A percentile compares a stretch with the other conserved stretches of the same genome.
phyloP scores from a whole-genome alignment of 2,113 vertebrate species.

The Apeltes quadracus region DNA sequence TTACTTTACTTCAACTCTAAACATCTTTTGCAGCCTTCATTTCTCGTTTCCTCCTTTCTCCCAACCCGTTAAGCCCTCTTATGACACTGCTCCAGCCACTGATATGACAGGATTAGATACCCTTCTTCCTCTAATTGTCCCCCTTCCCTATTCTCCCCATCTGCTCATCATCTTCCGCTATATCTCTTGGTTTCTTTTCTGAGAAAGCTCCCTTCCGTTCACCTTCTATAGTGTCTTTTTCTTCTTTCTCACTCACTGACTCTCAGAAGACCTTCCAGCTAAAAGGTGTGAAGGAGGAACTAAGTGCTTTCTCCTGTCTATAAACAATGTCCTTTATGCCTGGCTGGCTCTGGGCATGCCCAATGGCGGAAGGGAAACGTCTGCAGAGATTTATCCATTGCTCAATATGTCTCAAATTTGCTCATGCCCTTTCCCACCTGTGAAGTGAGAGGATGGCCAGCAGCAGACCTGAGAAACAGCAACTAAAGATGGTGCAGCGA shows the following conservation, averaged over 20 bases:
- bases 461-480: slow-evolving; percentile 16
- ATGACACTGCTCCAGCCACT: slow-evolving; percentile 21
- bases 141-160: slow-evolving; percentile 21
- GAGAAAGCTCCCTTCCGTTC: not conserved
- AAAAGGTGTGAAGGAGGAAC: slow-evolving; percentile 76
- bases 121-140: slow-evolving; percentile 10
- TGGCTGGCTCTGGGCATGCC: slow-evolving; percentile 38
- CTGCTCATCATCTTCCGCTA: slow-evolving; percentile 21
- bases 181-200: slow-evolving; percentile 34
- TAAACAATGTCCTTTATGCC: slow-evolving; percentile 74
- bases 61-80: slow-evolving; percentile 24
- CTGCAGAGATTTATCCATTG: slow-evolving; percentile 58
- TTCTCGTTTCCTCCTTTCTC: not conserved
- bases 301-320: slow-evolving; percentile 77
- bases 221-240: slow-evolving; percentile 27
- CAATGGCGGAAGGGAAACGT: slow-evolving; percentile 35
- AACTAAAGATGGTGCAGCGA: slow-evolving; percentile 23
- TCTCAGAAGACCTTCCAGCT: slow-evolving; percentile 64
- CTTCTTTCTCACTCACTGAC: slow-evolving; percentile 37
- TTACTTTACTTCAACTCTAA: slow-evolving; percentile 12
- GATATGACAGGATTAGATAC: slow-evolving; percentile 38
- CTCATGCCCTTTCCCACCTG: slow-evolving; percentile 15
- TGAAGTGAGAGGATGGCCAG: slow-evolving; percentile 25
- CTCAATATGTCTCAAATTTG: slow-evolving; percentile 41
- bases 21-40: slow-evolving; percentile 17